A percentile compares a stretch with the other conserved stretches of the same genome.
phyloP scores from a whole-genome alignment of 2,888 invertebrate genomes.

The Troglohyphantes excavatus region DNA sequence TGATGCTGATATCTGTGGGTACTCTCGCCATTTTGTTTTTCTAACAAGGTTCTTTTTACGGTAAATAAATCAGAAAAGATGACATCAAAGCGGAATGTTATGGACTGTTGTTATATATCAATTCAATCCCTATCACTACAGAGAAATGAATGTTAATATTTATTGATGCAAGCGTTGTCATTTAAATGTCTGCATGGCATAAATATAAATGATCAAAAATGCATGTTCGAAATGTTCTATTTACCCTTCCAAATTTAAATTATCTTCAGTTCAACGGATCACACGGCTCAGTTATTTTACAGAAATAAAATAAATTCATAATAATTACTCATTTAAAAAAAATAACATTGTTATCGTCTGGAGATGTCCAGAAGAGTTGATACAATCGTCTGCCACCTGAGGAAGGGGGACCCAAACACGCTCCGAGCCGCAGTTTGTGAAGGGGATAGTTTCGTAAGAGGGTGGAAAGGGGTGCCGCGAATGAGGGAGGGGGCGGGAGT shows the following conservation, averaged over 20 bases:
- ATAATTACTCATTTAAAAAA: no score
- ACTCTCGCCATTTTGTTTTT: neutral
- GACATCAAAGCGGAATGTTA: no score
- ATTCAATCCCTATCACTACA: neutral
- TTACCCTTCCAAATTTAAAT: neutral
- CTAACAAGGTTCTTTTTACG: no score
- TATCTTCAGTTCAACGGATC: neutral
- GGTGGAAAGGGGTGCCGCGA: slow-evolving; percentile 13
- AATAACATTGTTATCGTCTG: no score
- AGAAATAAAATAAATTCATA: no score
- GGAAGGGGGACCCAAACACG: neutral
- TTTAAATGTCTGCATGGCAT: neutral
- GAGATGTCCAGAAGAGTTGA: no score
- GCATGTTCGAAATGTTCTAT: neutral
- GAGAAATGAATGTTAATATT: neutral
- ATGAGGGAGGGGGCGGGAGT: slow-evolving; percentile 19
- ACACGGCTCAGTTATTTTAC: neutral
- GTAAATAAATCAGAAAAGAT: no score
- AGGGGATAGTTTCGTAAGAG: slow-evolving; percentile 45
- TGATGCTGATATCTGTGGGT: neutral
- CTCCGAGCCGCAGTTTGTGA: slow-evolving; percentile 5
- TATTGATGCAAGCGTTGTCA: neutral
- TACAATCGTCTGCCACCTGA: no score
- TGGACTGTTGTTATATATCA: no score
- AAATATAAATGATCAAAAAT: no score